Percentiles rank a stretch among this genome's conserved stretches.
phyloP scores from a whole-genome alignment of 2,797 vertebrate genomes.

The Parambassis ranga region DNA sequence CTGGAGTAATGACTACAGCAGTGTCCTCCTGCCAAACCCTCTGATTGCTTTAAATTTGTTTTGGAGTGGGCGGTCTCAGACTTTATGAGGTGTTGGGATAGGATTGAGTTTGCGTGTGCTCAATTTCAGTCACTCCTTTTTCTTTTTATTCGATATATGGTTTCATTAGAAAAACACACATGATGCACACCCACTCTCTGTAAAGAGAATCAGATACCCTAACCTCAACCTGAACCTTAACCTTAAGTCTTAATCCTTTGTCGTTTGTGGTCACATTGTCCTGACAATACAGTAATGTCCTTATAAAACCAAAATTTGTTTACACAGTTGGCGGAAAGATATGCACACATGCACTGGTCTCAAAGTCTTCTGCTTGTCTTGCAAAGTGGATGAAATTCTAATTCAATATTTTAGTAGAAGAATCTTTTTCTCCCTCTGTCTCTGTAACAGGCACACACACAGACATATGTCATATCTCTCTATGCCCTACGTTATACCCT shows the following conservation, averaged over 20 bases:
- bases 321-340: background rate
- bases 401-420: slow-evolving; percentile 31
- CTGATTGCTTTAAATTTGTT: slow-evolving; percentile 77
- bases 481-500: slow-evolving; percentile 41
- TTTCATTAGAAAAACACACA: slow-evolving; percentile 8
- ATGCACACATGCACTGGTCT: background rate
- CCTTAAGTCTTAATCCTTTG: background rate
- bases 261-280: background rate
- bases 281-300: background rate
- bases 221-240: background rate
- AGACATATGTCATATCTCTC: slow-evolving; percentile 26
- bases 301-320: background rate
- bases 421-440: background rate
- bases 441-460: background rate
- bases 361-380: background rate
- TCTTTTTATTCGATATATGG: background rate
- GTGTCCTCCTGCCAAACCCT: slow-evolving; percentile 63
- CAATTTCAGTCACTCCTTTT: too few relatives aligned
- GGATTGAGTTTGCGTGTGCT: slow-evolving; percentile 25
- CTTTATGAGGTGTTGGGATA: slow-evolving; percentile 77
- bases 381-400: slow-evolving; percentile 33
- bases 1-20: slow-evolving; percentile 67
- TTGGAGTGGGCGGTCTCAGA: slow-evolving; percentile 64
- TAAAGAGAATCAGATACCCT: background rate
- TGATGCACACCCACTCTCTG: background rate